phyloP scores from a whole-genome alignment of 2,797 vertebrate species.

The Florisuga fusca region DNA sequence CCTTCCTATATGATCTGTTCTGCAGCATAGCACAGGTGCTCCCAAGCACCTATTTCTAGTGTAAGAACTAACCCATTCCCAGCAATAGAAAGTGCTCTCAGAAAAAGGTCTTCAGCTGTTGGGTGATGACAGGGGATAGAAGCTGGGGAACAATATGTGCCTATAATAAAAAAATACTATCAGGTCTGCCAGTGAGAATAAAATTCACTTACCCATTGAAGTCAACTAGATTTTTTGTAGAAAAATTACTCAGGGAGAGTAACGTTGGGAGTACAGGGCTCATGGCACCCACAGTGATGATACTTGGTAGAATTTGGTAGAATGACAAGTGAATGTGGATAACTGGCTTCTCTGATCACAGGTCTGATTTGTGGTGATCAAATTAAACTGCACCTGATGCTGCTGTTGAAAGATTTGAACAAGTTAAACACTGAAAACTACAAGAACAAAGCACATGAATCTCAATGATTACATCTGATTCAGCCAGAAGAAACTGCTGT shows the following conservation, averaged over 20 bases:
- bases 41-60: neutral
- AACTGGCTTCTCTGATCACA: neutral
- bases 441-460: neutral
- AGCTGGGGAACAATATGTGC: neutral
- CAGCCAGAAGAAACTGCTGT: neutral
- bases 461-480: neutral
- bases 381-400: neutral
- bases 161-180: conserved; percentile 13
- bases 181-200: neutral
- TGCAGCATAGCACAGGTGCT: neutral
- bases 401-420: neutral
- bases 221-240: neutral
- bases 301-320: neutral
- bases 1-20: neutral
- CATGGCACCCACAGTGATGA: neutral
- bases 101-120: neutral
- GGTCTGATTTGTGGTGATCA: neutral
- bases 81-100: neutral
- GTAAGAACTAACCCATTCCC: neutral
- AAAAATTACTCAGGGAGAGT: neutral
- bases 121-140: neutral
- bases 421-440: conserved; percentile 4
- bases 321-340: neutral
- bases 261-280: neutral
- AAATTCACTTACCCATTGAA: conserved; percentile 2